Evolutionary conservation across 2,888 invertebrate species (phyloP).

Genomic region (Meloe dianella): DNA sequence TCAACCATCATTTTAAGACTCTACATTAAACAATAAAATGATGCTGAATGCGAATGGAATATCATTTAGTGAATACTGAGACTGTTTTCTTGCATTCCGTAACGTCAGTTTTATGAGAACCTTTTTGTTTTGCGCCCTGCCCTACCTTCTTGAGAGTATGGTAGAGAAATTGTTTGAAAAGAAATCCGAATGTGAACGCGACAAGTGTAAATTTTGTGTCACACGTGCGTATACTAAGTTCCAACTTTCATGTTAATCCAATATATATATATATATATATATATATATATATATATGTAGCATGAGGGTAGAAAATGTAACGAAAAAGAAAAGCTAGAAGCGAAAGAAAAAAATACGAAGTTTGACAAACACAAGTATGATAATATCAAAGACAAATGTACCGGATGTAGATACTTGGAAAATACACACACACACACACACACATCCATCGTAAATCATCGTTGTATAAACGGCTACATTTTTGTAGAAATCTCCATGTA

Average conservation of each 20-base stretch:
- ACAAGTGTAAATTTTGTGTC: constrained; percentile 24
- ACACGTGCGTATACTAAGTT: constrained; percentile 30
- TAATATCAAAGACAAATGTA: constrained; percentile 28
- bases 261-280: background rate
- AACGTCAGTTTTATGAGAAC: constrained; percentile 26
- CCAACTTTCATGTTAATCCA: constrained; percentile 24
- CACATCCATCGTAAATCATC: constrained; percentile 22
- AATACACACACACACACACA: constrained; percentile 24
- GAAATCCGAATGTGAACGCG: constrained; percentile 4
- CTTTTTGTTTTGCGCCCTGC: constrained; percentile 22
- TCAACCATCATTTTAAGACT: background rate
- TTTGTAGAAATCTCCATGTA: constrained; percentile 12
- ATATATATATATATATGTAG: too few relatives aligned
- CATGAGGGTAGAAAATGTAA: background rate
- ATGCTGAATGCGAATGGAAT: background rate
- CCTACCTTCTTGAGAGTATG: background rate
- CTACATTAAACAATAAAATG: background rate
- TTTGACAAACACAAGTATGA: constrained; percentile 28
- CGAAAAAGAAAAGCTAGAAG: background rate
- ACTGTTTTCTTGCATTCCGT: background rate
- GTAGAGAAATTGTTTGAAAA: background rate
- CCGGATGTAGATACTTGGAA: constrained; percentile 27
- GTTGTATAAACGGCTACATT: constrained; percentile 17
- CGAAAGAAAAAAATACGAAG: constrained; percentile 3
- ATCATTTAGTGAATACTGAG: background rate